A percentile compares a stretch with the other conserved stretches of the same genome.
phyloP scores from a whole-genome alignment of 37 sponge, comb jelly and placozoan genomes.

The Halichondria panicea region DNA sequence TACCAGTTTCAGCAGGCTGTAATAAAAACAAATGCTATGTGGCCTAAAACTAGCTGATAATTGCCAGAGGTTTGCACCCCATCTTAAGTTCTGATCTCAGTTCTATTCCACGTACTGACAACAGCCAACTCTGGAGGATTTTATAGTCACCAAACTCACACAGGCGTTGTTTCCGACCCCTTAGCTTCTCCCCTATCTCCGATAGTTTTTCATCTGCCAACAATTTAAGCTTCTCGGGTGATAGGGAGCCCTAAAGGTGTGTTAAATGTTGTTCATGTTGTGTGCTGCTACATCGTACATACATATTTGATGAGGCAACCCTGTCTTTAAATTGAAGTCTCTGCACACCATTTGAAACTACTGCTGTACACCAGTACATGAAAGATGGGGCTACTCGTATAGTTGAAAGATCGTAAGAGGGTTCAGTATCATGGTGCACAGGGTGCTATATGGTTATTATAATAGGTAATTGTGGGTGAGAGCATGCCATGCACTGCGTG shows the following conservation, averaged over 20 bases:
- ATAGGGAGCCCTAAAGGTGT: constrained; percentile 31
- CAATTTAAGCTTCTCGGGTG: constrained; percentile 6
- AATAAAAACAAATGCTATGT: too few species aligned
- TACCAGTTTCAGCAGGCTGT: too few species aligned
- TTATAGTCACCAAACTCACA: constrained; percentile 51
- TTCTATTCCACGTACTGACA: constrained; percentile 39
- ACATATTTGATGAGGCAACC: background rate
- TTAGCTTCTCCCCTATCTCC: constrained; percentile 25
- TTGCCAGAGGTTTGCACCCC: too few species aligned
- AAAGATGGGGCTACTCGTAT: background rate
- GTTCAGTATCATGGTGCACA: background rate
- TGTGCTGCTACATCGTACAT: background rate
- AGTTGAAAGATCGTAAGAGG: background rate
- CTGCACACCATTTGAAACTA: too few species aligned
- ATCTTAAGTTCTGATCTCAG: constrained; percentile 20
- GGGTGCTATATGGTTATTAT: background rate
- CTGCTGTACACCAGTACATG: too few species aligned
- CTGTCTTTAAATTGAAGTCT: too few species aligned
- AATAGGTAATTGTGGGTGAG: background rate
- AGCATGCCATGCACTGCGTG: background rate
- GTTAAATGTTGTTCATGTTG: background rate
- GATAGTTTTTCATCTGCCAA: constrained; percentile 33
- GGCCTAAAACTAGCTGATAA: too few species aligned
- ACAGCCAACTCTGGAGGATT: constrained; percentile 51
- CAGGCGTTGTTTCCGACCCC: constrained; percentile 8